Conservation (phyloP, 2,888 invertebrate genomes). For the Eledona agricola region DNA sequence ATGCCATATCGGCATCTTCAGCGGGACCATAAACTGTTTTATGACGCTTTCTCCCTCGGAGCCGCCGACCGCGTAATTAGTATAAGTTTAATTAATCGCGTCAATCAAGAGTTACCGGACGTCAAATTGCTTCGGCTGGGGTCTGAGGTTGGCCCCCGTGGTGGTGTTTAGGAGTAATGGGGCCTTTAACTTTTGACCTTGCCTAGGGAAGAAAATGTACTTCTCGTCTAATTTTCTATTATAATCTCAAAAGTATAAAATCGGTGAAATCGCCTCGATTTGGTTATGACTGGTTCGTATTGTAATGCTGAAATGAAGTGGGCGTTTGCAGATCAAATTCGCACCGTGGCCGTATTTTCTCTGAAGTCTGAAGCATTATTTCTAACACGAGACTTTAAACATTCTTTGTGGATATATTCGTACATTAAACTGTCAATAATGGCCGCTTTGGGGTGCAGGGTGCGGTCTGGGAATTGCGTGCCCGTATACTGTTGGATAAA, state of each 20-base stretch:
- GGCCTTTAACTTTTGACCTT: slow-evolving; percentile 26
- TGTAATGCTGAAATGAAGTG: no score
- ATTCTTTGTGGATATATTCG: slow-evolving; percentile 10
- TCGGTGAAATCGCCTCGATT: no score
- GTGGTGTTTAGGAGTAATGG: slow-evolving; percentile 29
- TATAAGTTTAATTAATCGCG: slow-evolving; percentile 45
- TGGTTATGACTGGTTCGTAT: no score
- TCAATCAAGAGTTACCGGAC: slow-evolving; percentile 42
- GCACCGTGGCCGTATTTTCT: no score
- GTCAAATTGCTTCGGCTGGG: slow-evolving; percentile 32
- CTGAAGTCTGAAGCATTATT: slow-evolving; percentile 11
- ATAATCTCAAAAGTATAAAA: no score
- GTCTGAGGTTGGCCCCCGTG: slow-evolving; percentile 12
- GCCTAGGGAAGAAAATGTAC: no score
- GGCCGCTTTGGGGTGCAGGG: slow-evolving; percentile 15
- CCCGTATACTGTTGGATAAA: slow-evolving; percentile 10
- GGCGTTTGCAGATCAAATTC: slow-evolving; percentile 4
- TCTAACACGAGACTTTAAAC: slow-evolving; percentile 15
- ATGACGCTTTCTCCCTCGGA: slow-evolving; percentile 35
- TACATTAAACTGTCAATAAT: slow-evolving; percentile 22
- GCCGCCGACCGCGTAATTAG: slow-evolving; percentile 42
- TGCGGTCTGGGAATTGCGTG: slow-evolving; percentile 18
- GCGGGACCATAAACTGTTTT: slow-evolving; percentile 40
- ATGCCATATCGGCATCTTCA: slow-evolving; percentile 23
- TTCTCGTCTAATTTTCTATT: no score